Base-by-base conservation (phyloP, 2,888 invertebrate species). In the Harmothoe impar region DNA sequence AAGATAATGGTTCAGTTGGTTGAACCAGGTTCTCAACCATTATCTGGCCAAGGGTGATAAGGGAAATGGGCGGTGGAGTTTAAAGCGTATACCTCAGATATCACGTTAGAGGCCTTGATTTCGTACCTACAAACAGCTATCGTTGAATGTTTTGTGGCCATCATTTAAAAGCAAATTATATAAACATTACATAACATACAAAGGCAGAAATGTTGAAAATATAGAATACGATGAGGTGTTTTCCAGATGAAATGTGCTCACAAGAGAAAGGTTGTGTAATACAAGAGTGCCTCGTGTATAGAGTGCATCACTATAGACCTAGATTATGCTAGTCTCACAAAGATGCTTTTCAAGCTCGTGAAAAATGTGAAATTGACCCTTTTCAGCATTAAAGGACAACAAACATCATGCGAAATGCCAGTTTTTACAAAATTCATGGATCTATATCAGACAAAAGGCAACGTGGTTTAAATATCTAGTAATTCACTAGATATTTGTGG, bases 401-500 rank as follows among this genome's bases (percentile, higher is more conserved):
- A 81, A 81, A 81, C 5, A 81, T 43, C 81, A 81, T 81, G 77
- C 77, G 33, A 77, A 31, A 23, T 77, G 33, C 33, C 20, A 35
- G 25, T 77, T 15, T 23, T 10, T 81, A 33, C 35, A 81, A 81
- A 43, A 81, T 33, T 35, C 33, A 35, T n/a, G 33, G 0, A 81
- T 33, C 20, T 33, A 35, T 35, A 43, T 10, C 17, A 33, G 15
- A 43, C 81, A 81, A 81, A 81, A 81, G 25, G 23, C 23, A 20
- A n/a, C 33, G 5, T 81, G 23, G 17, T 35, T 35, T 20, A 81
- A 81, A 81, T 81, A 81, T 43, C 81, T 81, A 81, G 81, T 81
- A 81, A 81, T 43, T 81, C 81, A 43, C 81, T 81, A 43, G 81
- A 81, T 81, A 81, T 33, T 81, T 23, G 15, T 81, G 81, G 81